These are phyloP conservation scores for Dinoponera quadriceps DNA, from an alignment of 1,140 invertebrate genomes.

Conservation along the genomic window DNA sequence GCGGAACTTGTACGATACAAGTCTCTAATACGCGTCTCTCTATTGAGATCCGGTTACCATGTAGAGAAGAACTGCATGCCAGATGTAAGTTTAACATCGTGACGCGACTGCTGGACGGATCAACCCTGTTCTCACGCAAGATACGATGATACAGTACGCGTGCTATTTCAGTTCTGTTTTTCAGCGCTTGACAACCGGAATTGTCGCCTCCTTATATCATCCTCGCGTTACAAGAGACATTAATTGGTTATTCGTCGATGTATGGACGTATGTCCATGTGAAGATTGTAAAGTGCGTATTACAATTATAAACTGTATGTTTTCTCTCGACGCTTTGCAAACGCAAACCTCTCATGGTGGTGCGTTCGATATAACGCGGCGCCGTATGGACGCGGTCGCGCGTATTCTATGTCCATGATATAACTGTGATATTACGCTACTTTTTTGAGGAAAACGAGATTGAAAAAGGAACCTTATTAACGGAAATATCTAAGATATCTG, in stretches of 20 bases:
- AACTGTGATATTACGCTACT: constrained; percentile 85
- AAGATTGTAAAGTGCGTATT: constrained; percentile 35
- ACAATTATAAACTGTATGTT: constrained; percentile 21
- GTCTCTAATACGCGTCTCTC: constrained; percentile 57
- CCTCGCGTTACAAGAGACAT: background rate
- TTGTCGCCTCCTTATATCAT: background rate
- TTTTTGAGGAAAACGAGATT: constrained; percentile 70
- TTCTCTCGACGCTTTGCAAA: constrained; percentile 33
- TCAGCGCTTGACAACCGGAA: background rate
- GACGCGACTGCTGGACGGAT: constrained; percentile 4
- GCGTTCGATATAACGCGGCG: constrained; percentile 39
- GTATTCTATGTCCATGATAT: constrained; percentile 81
- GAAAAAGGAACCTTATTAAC: constrained; percentile 46
- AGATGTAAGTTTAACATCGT: constrained; percentile 46
- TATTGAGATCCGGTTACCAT: constrained; percentile 56
- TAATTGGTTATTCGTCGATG: constrained; percentile 18
- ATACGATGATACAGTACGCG: background rate
- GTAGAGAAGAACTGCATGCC: constrained; percentile 58
- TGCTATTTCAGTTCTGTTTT: background rate
- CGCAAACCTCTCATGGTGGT: constrained; percentile 17
- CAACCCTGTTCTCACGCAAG: background rate
- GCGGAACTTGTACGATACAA: constrained; percentile 37
- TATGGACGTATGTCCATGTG: constrained; percentile 5
- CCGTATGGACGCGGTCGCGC: constrained; percentile 35
- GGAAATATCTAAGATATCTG: constrained; percentile 42